These are phyloP conservation scores for Eupithecia subumbrata DNA, from an alignment of 2,888 invertebrate species.

Conservation along the genomic window DNA sequence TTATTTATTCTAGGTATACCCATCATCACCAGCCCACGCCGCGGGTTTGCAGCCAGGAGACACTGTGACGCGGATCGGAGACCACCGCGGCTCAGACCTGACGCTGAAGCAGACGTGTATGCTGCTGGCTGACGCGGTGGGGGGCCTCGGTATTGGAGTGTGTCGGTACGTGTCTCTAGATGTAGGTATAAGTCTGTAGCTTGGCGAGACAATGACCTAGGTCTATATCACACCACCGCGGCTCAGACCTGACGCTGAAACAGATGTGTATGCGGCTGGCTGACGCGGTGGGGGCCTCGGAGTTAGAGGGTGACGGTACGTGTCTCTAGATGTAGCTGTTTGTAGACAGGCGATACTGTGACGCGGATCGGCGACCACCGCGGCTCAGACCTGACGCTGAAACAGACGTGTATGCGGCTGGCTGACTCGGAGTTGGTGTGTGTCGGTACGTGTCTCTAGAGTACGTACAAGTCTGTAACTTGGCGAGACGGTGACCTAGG, in stretches of 20 bases:
- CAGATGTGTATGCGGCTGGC: conserved; percentile 90
- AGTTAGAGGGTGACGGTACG: conserved; percentile 88
- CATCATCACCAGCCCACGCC: conserved; percentile 91
- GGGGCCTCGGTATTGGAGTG: conserved; percentile 88
- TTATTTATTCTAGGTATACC: conserved; percentile 86
- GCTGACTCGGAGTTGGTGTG: conserved; percentile 87
- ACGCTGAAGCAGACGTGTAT: conserved; percentile 92
- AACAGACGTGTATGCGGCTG: conserved; percentile 90
- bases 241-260: conserved; percentile 88
- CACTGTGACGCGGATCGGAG: conserved; percentile 90
- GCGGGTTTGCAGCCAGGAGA: conserved; percentile 94
- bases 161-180: conserved; percentile 83
- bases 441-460: conserved; percentile 83
- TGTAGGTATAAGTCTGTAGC: conserved; percentile 86
- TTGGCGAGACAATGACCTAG: conserved; percentile 49
- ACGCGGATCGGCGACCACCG: conserved; percentile 89
- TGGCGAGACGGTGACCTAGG: conserved; percentile 91
- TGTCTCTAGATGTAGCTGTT: conserved; percentile 1
- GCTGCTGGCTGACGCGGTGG: conserved; percentile 87
- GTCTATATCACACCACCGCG: conserved; percentile 70
- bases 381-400: conserved; percentile 88
- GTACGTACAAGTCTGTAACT: conserved; percentile 84
- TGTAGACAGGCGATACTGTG: conserved; percentile 93
- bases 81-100: conserved; percentile 86
- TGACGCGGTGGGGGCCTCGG: conserved; percentile 71